A percentile compares a stretch with the other conserved stretches of the same genome.
Evolutionary conservation across 2,113 vertebrate genomes (phyloP).

Genomic region (Apaloderma vittatum): DNA sequence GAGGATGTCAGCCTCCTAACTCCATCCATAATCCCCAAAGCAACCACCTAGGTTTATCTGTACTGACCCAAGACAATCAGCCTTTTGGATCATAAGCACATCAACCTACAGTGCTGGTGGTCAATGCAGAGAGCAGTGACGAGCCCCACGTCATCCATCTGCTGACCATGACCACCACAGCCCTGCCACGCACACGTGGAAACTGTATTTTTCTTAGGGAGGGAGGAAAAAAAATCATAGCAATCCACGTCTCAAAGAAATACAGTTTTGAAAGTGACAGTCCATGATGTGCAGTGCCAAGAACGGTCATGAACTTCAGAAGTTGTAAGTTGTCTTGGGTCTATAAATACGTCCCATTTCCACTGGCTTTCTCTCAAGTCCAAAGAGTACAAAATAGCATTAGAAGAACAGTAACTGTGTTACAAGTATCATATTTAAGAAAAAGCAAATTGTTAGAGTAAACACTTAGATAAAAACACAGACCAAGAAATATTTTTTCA

Average conservation of each 20-base stretch:
- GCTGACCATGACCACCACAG: neutral
- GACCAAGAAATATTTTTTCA: neutral
- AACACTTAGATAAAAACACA: neutral
- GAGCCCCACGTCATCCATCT: accelerated
- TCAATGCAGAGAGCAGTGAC: accelerated
- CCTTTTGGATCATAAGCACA: accelerated
- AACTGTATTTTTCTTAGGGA: too few relatives aligned
- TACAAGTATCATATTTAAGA: neutral
- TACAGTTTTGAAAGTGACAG: neutral
- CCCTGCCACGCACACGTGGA: accelerated
- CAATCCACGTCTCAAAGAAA: neutral
- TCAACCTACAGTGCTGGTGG: neutral
- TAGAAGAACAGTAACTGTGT: neutral
- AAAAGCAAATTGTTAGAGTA: neutral
- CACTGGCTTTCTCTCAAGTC: accelerated
- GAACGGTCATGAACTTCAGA: neutral
- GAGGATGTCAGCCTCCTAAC: neutral
- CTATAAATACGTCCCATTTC: neutral
- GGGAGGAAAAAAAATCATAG: too few relatives aligned
- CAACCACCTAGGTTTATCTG: neutral
- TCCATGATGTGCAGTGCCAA: neutral
- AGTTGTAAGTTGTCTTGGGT: neutral
- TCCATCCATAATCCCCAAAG: neutral
- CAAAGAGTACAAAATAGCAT: neutral
- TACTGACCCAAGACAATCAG: neutral